phyloP scores from a whole-genome alignment of 2,888 invertebrate species.

The Cryptocephalus primarius region DNA sequence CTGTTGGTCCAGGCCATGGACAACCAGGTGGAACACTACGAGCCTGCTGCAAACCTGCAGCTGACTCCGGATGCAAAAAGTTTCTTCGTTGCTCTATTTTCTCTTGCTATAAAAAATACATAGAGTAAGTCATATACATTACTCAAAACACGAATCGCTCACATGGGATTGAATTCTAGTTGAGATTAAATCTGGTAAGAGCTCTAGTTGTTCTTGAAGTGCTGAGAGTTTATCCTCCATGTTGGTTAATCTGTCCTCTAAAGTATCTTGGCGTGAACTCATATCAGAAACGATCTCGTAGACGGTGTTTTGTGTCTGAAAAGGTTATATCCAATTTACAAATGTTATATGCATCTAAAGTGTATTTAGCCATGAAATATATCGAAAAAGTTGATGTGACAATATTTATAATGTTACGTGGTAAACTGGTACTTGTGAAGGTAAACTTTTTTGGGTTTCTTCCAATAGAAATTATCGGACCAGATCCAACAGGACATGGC shows the following conservation, averaged over 20 bases:
- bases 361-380: too few species aligned
- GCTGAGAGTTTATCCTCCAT: slow-evolving; percentile 85
- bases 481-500: background rate
- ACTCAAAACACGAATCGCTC: slow-evolving; percentile 4
- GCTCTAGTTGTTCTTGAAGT: slow-evolving; percentile 79
- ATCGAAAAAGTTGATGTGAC: too few species aligned
- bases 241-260: slow-evolving; percentile 86
- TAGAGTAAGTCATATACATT: background rate
- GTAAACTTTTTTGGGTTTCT: background rate
- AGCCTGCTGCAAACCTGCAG: slow-evolving; percentile 46
- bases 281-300: slow-evolving; percentile 98
- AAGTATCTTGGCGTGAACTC: slow-evolving; percentile 84
- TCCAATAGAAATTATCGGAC: background rate
- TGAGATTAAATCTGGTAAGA: slow-evolving; percentile 72
- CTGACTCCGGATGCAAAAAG: slow-evolving; percentile 81
- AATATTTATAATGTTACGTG: too few species aligned
- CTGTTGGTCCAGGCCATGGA: slow-evolving; percentile 72
- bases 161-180: slow-evolving; percentile 38
- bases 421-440: background rate
- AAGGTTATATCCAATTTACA: slow-evolving; percentile 15
- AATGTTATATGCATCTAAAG: background rate
- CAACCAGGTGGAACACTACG: slow-evolving; percentile 49
- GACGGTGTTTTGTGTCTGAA: slow-evolving; percentile 93
- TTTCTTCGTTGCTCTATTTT: slow-evolving; percentile 72
- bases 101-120: slow-evolving; percentile 52